Conservation (phyloP, 2,797 vertebrate genomes). For the Enteromius trimaculatus region DNA sequence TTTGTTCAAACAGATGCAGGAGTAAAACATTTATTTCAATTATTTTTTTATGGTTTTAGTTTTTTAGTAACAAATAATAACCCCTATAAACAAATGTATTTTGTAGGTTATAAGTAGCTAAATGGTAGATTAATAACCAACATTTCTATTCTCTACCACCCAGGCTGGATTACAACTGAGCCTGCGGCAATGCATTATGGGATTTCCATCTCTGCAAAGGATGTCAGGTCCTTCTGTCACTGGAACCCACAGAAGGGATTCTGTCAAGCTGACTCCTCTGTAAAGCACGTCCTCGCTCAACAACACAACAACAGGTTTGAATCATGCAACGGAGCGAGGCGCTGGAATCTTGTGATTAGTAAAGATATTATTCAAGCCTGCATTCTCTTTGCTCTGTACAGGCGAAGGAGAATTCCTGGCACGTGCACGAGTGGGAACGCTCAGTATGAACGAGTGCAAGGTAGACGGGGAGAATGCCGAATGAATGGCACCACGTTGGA, state of each 20-base stretch:
- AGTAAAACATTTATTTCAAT: not conserved
- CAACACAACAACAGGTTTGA: constrained; percentile 40
- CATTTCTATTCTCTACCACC: not conserved
- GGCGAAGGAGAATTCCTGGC: constrained; percentile 53
- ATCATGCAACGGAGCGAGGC: constrained; percentile 32
- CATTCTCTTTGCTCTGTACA: constrained; percentile 53
- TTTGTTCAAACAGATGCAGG: not conserved
- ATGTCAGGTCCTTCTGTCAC: not conserved
- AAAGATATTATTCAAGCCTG: constrained; percentile 61
- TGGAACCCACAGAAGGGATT: not conserved
- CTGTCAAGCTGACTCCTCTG: constrained; percentile 26
- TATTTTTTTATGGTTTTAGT: not conserved
- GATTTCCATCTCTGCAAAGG: constrained; percentile 6
- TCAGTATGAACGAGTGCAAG: constrained; percentile 43
- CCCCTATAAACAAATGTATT: not conserved
- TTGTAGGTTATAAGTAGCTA: not conserved
- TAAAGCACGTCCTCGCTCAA: constrained; percentile 29
- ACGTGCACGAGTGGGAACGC: constrained; percentile 53
- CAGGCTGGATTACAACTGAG: not conserved
- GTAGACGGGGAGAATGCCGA: constrained; percentile 31
- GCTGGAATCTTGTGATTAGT: constrained; percentile 62
- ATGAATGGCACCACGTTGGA: constrained; percentile 38
- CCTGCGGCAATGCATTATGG: not conserved
- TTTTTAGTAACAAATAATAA: not conserved
- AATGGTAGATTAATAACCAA: not conserved